Base-by-base conservation (phyloP, 2,113 vertebrate species). In the Arothron firmamentum region DNA sequence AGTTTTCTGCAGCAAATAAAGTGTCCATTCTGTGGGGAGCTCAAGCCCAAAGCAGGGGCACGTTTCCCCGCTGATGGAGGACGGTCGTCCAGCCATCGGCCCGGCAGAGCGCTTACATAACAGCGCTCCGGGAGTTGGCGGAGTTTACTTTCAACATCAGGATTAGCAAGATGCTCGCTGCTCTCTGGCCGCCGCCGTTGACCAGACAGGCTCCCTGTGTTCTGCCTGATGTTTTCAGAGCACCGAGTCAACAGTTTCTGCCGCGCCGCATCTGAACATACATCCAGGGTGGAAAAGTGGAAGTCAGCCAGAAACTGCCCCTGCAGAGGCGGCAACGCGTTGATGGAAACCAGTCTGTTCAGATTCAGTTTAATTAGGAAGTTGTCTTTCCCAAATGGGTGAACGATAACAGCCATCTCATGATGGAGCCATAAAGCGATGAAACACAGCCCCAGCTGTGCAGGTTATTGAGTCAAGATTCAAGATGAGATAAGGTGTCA, bases 191-290 rank as follows among this genome's bases (percentile, higher is more conserved):
- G 18, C 2, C 63, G 74, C 65, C 72, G 70, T 73, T 79, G 68
- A 78, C 75, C 48, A 65, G 81, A 89, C 87, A 86, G 82, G 61
- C 79, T 52, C 59, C 81, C 81, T 85, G 82, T 88, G 81, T 87
- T 56, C 74, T 21, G 67, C 62, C 67, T 57, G 68, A 59, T 87
- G 82, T 87, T 87, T 87, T 85, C 53, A 76, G 74, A 84, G 69
- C n/a, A 21, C 81, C 79, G 78, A 88, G 82, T 82, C 81, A 82
- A 88, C 84, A 86, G 21, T 72, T 83, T 86, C 62, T 79, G 82
- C 71, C 70, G 70, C 41, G 38, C 61, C 80, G 76, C 79, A 59
- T 83, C 72, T 84, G 80, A 79, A 79, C 77, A 78, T 82, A 73
- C 77, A 85, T 77, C 67, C 72, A 79, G 47, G 55, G 70, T 74